These are phyloP conservation scores for Exephanes ischioxanthus DNA, from an alignment of 2,888 invertebrate genomes.

Conservation along the genomic window DNA sequence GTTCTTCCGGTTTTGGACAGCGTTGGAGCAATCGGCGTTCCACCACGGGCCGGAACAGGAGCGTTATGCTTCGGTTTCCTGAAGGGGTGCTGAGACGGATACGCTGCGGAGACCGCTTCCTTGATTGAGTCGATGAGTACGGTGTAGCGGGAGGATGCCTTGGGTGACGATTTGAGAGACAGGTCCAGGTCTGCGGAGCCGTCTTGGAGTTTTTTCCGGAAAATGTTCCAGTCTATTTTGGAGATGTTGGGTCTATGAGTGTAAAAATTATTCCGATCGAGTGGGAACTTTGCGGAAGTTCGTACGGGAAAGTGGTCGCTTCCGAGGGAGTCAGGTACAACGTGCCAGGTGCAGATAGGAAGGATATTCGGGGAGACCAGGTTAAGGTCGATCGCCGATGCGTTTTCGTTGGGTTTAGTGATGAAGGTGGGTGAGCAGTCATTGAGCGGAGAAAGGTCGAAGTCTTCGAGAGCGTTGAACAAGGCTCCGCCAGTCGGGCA, in stretches of 20 bases:
- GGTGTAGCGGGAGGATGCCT: not conserved
- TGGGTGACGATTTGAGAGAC: not conserved
- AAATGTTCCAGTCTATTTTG: not conserved
- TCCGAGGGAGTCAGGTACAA: constrained; percentile 18
- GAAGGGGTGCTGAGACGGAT: not conserved
- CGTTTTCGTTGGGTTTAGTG: constrained; percentile 13
- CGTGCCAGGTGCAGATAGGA: constrained; percentile 27
- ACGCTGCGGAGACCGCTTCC: not conserved
- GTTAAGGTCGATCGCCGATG: constrained; percentile 27
- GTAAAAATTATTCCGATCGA: not conserved
- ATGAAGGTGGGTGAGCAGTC: constrained; percentile 24
- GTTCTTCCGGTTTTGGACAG: not conserved
- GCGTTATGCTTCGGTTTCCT: not conserved
- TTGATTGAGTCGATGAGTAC: not conserved
- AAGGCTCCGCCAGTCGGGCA: not conserved
- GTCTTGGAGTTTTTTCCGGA: not conserved
- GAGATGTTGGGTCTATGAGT: constrained; percentile 6
- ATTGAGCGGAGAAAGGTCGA: constrained; percentile 26
- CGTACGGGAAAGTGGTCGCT: constrained; percentile 50
- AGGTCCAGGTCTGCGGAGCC: not conserved
- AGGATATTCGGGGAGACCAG: constrained; percentile 32
- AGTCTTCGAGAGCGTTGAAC: not conserved
- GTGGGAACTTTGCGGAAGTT: not conserved
- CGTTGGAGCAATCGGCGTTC: not conserved
- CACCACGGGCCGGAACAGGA: constrained; percentile 23